Conservation (phyloP, 2,797 vertebrate genomes). For the Xiphophorus birchmanni region DNA sequence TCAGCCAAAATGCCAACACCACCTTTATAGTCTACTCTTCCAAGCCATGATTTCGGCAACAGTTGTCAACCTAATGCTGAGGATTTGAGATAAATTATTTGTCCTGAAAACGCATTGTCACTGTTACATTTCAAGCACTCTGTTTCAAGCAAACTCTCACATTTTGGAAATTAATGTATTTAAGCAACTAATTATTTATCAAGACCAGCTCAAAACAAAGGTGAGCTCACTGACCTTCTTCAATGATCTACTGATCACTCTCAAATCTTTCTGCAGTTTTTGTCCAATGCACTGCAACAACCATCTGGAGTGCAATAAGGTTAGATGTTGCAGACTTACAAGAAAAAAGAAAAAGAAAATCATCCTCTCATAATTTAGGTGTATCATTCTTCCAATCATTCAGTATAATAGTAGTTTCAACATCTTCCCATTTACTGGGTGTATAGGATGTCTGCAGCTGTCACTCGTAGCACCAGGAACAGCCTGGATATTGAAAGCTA, state of each 20-base stretch:
- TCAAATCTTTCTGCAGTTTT: conserved; percentile 20
- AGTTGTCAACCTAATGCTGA: conserved; percentile 30
- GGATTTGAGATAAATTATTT: conserved; percentile 36
- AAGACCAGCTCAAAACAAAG: neutral
- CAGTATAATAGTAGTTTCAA: neutral
- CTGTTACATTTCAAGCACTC: conserved; percentile 1
- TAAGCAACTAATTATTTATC: conserved; percentile 15
- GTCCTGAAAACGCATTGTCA: conserved; percentile 21
- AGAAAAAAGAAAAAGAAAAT: conserved; percentile 17
- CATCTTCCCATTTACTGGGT: conserved; percentile 33
- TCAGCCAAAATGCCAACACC: conserved; percentile 16
- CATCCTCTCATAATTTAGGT: conserved; percentile 25
- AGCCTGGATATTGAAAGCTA: conserved; percentile 18
- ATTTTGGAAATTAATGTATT: conserved; percentile 26
- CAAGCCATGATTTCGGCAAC: conserved; percentile 38
- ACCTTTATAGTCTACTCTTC: conserved; percentile 21
- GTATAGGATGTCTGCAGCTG: conserved; percentile 4
- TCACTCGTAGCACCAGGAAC: conserved; percentile 35
- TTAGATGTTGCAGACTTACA: neutral
- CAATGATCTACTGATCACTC: conserved; percentile 29
- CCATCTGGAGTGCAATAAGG: conserved; percentile 33
- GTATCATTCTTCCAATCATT: conserved; percentile 16
- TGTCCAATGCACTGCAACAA: neutral
- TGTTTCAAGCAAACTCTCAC: conserved; percentile 27
- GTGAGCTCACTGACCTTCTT: no score